Percentiles rank a stretch among this genome's conserved stretches.
Conservation (phyloP, 1,140 invertebrate genomes). For the Tetramorium alpestre region DNA sequence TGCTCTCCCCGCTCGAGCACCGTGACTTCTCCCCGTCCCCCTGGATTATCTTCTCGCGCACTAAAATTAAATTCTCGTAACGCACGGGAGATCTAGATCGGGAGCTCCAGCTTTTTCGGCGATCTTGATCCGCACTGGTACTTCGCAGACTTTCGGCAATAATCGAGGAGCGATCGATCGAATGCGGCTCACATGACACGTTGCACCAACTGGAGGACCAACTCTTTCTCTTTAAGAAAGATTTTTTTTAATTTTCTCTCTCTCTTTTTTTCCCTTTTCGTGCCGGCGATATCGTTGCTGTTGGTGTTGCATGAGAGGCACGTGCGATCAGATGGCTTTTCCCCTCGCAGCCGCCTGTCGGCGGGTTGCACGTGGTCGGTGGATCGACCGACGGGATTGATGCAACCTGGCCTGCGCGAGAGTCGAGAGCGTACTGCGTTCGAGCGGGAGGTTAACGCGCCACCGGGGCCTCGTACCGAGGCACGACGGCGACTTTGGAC, state of each 20-base stretch:
- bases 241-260: neutral
- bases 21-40: neutral
- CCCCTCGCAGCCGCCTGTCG: slow-evolving; percentile 6
- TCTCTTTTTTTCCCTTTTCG: neutral
- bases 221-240: neutral
- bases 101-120: neutral
- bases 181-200: neutral
- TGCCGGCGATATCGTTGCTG: neutral
- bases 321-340: slow-evolving; percentile 19
- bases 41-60: slow-evolving; percentile 6
- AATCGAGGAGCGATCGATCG: neutral
- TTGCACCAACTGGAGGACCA: neutral
- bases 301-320: neutral
- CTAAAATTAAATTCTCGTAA: neutral
- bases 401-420: slow-evolving; percentile 82
- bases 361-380: slow-evolving; percentile 75
- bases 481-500: slow-evolving; percentile 74
- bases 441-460: slow-evolving; percentile 80
- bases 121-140: neutral
- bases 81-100: neutral
- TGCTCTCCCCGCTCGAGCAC: neutral
- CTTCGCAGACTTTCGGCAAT: neutral
- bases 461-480: slow-evolving; percentile 67
- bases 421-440: slow-evolving; percentile 82
- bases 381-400: slow-evolving; percentile 73